Evolutionary conservation across 2,113 vertebrate genomes (phyloP), one percentile per base, ranked within the genome.

Genomic region (Tapirus terrestris): DNA sequence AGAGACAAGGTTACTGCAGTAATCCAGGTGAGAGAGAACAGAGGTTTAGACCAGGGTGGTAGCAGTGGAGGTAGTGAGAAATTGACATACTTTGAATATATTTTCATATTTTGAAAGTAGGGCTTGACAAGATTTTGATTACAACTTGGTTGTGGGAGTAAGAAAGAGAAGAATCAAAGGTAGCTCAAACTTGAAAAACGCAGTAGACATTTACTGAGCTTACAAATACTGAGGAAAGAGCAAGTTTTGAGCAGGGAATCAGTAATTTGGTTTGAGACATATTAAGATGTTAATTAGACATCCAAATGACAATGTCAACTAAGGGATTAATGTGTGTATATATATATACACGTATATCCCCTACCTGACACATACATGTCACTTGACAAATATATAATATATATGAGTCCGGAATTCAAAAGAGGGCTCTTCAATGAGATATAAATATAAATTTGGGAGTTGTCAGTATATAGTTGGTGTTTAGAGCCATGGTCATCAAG

Each of bases 121-220:
- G 21, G 36, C 23, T 79, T 72, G 53, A 79, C 43, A 77, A 72
- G n/a, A 79, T 63, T 89, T 90, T 94, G n/a, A 90, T 58, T 51
- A 72, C 23, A 91, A 92, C 65, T 20, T 86, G 79, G 25, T 81
- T 85, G 13, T 27, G 43, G 56, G 31, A 51, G 6, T 85, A 80
- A 94, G 25, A 73, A 91, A 94, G 29, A 94, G 29, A 94, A 96
- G 27, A 91, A 92, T 53, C 89, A 82, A 83, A 29, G 29, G 18
- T 4, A 21, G 17, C 18, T 88, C 60, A 58, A 76, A 39, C 5
- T 87, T 14, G 68, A 72, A 96, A 86, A 93, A 96, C 0, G 25
- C 5, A 90, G 51, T 31, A 75, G 45, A 92, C 67, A 89, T 76
- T 81, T 93, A 56, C 53, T 72, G 67, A 89, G 21, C 25, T 93